phyloP scores from a whole-genome alignment of 2,888 invertebrate genomes.

The Caenorhabditis sp. region DNA sequence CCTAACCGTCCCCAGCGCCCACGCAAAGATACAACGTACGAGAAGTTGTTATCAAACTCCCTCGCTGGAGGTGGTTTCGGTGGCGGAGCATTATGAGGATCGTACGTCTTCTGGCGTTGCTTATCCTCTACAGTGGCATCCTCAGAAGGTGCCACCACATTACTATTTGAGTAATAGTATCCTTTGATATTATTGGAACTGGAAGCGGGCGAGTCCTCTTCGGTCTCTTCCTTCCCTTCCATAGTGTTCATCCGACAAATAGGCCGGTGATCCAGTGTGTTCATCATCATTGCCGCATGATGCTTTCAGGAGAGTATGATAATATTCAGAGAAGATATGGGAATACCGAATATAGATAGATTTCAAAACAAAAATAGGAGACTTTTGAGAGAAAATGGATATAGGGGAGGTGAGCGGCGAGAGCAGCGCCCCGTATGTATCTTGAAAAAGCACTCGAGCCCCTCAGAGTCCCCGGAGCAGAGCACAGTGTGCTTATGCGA shows the following conservation, averaged over 20 bases:
- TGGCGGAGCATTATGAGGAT: conserved; percentile 13
- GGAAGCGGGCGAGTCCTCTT: conserved; percentile 12
- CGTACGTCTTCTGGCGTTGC: conserved; percentile 35
- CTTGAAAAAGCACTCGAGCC: conserved; percentile 51
- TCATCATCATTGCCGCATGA: conserved; percentile 36
- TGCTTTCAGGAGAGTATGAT: not conserved
- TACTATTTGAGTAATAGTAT: conserved; percentile 45
- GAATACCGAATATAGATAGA: not conserved
- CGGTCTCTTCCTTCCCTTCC: conserved; percentile 43
- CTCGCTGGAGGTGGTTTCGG: conserved; percentile 21
- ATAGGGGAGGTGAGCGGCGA: conserved; percentile 20
- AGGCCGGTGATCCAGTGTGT: conserved; percentile 61
- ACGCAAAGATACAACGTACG: no score
- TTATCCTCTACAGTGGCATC: conserved; percentile 30
- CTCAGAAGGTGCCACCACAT: not conserved
- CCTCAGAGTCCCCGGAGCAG: conserved; percentile 12
- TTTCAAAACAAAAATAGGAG: no score
- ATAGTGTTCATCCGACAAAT: conserved; percentile 56
- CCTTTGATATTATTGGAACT: conserved; percentile 27
- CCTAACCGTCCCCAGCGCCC: no score
- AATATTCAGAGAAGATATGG: conserved; percentile 21
- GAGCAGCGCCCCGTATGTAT: conserved; percentile 39
- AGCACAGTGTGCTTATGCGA: conserved; percentile 41
- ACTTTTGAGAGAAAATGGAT: conserved; percentile 16
- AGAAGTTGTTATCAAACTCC: conserved; percentile 40